Evolutionary conservation across 92 coral and sea anemone species (phyloP).

Genomic region (Isaurus tuberculatus): DNA sequence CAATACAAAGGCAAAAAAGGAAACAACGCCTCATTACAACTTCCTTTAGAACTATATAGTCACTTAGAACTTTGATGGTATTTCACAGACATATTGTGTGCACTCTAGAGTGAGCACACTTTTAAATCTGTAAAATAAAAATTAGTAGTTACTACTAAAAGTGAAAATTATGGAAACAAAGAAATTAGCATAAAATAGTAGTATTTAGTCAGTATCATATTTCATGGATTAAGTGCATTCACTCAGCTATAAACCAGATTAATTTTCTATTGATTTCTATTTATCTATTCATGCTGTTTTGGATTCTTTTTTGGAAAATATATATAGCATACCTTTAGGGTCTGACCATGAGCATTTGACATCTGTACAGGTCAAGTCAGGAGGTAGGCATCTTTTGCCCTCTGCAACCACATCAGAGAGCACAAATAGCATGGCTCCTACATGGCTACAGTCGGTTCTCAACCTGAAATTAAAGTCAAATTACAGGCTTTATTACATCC

Average conservation of each 20-base stretch:
- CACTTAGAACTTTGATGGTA: constrained; percentile 14
- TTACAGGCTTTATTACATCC: too few relatives aligned
- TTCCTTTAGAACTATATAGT: constrained; percentile 10
- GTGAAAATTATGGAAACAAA: constrained; percentile 11
- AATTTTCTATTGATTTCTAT: too few relatives aligned
- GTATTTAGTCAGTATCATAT: constrained; percentile 18
- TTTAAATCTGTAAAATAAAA: constrained; percentile 12
- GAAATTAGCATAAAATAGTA: constrained; percentile 17
- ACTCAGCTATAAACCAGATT: neutral
- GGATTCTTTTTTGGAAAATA: too few relatives aligned
- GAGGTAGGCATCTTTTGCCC: too few relatives aligned
- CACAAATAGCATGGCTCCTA: too few relatives aligned
- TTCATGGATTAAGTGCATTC: constrained; percentile 16
- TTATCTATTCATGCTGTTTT: too few relatives aligned
- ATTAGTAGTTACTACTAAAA: constrained; percentile 9
- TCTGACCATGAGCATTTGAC: too few relatives aligned
- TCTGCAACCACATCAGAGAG: too few relatives aligned
- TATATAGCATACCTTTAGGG: too few relatives aligned
- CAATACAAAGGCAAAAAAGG: neutral
- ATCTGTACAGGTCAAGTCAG: too few relatives aligned
- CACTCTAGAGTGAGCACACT: constrained; percentile 19
- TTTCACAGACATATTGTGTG: constrained; percentile 19
- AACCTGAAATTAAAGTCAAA: too few relatives aligned
- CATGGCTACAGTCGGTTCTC: too few relatives aligned
- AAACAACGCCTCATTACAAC: constrained; percentile 18